These are phyloP conservation scores for Parauchenoglanis ngamensis DNA, from an alignment of 2,797 vertebrate species.

Conservation along the genomic window DNA sequence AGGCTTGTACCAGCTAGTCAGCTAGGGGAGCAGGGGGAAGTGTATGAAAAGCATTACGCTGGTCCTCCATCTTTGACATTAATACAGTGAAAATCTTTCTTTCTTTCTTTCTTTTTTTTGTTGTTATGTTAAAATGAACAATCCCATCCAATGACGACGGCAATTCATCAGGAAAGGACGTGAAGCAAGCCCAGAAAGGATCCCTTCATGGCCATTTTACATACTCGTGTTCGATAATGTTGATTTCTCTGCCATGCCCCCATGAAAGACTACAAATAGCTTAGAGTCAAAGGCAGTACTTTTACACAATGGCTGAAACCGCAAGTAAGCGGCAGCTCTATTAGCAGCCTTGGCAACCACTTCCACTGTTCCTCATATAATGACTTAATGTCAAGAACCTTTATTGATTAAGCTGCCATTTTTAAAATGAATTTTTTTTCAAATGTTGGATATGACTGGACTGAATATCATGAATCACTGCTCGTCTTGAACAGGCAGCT, in stretches of 20 bases:
- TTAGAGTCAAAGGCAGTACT: not conserved
- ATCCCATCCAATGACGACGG: not conserved
- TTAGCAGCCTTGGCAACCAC: conserved; percentile 36
- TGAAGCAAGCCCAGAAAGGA: not conserved
- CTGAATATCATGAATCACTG: conserved; percentile 49
- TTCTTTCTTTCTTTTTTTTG: not conserved
- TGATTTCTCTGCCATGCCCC: conserved; percentile 22
- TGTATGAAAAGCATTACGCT: not conserved
- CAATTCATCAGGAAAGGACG: not conserved
- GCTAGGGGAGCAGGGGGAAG: not conserved
- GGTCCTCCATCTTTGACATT: not conserved
- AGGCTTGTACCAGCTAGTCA: conserved; percentile 12
- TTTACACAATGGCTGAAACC: conserved; percentile 13
- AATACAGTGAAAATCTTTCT: not conserved
- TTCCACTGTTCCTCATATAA: conserved; percentile 4
- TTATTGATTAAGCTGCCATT: conserved; percentile 28
- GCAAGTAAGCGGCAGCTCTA: conserved; percentile 11
- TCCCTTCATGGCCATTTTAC: conserved; percentile 6
- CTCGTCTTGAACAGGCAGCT: conserved; percentile 46
- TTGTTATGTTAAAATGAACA: not conserved
- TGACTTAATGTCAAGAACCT: conserved; percentile 17
- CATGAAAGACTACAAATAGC: conserved; percentile 23
- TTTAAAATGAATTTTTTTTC: conserved; percentile 1
- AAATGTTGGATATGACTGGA: not conserved
- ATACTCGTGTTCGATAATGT: conserved; percentile 6